Percentiles rank a stretch among this genome's conserved stretches.
Evolutionary conservation across 2,113 vertebrate genomes (phyloP).

Genomic region (Pteruthius melanotis): DNA sequence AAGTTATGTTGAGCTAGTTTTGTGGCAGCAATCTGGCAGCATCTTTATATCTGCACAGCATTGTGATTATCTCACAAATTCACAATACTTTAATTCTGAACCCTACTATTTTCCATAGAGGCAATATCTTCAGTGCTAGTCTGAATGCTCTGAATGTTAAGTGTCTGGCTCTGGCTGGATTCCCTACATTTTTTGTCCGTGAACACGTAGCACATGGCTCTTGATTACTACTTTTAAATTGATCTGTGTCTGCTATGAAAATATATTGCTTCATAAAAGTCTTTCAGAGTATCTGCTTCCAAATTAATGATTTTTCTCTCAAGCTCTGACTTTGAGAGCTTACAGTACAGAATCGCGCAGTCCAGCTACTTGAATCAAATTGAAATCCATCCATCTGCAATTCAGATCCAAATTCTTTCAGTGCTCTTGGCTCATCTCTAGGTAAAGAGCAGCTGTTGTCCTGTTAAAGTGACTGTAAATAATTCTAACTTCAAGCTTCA

Average conservation of each 20-base stretch:
- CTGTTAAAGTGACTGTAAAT: constrained; percentile 65
- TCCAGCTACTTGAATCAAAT: constrained; percentile 59
- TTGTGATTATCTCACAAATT: constrained; percentile 20
- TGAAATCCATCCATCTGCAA: constrained; percentile 58
- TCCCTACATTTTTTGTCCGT: neutral
- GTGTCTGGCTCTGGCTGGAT: constrained; percentile 6
- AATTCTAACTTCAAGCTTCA: constrained; percentile 44
- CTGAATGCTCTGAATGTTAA: constrained; percentile 48
- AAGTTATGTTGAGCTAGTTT: neutral
- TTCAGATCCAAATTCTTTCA: constrained; percentile 65
- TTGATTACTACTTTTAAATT: constrained; percentile 64
- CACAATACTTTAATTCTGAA: constrained; percentile 9
- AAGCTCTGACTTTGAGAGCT: constrained; percentile 47
- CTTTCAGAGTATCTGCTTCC: constrained; percentile 53
- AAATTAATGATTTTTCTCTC: constrained; percentile 58
- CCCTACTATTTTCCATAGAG: constrained; percentile 13
- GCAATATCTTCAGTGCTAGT: neutral
- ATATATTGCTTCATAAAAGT: constrained; percentile 61
- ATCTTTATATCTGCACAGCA: neutral
- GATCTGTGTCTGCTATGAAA: constrained; percentile 56
- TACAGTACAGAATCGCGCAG: neutral
- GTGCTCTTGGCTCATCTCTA: constrained; percentile 54
- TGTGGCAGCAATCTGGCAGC: neutral
- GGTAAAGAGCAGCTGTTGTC: constrained; percentile 58
- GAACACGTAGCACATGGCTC: constrained; percentile 51